Percentiles rank a stretch among this genome's conserved stretches.
Evolutionary conservation across 2,113 vertebrate species (phyloP).

Genomic region (Hydropotes inermis): DNA sequence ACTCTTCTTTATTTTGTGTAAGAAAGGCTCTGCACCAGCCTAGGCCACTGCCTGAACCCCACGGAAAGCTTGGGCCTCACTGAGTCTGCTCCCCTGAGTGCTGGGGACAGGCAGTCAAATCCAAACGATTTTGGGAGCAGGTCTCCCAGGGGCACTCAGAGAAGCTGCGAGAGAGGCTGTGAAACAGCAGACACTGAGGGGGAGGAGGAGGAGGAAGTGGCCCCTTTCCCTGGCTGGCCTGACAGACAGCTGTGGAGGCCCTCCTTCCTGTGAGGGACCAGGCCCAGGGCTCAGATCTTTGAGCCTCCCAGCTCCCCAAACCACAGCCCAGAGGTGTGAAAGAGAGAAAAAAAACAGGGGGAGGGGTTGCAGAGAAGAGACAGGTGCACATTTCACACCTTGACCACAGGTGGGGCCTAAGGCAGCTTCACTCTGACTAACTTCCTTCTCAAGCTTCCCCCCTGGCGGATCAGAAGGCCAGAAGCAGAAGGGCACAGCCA

Average conservation of each 20-base stretch:
- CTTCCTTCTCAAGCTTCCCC: slow-evolving; percentile 63
- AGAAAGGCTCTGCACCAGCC: not conserved
- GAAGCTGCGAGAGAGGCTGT: not conserved
- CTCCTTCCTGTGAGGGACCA: slow-evolving; percentile 61
- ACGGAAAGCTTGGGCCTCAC: not conserved
- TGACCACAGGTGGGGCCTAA: slow-evolving; percentile 67
- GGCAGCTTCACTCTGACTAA: slow-evolving; percentile 74
- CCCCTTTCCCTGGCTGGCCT: not conserved
- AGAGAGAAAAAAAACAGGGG: slow-evolving; percentile 65
- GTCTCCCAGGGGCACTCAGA: not conserved
- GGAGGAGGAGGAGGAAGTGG: slow-evolving; percentile 48
- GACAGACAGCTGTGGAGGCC: slow-evolving; percentile 43
- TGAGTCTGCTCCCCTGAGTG: not conserved
- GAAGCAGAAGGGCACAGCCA: not conserved
- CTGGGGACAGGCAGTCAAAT: not conserved
- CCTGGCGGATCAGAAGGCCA: not conserved
- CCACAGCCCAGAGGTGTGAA: slow-evolving; percentile 75
- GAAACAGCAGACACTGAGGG: not conserved
- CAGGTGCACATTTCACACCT: slow-evolving; percentile 78
- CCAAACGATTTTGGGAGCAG: not conserved
- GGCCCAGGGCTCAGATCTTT: slow-evolving; percentile 33
- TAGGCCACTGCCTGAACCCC: not conserved
- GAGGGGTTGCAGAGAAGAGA: slow-evolving; percentile 47
- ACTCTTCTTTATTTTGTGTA: not conserved
- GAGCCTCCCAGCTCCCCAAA: slow-evolving; percentile 64